A percentile compares a stretch with the other conserved stretches of the same genome.
Conservation (phyloP, 2,888 invertebrate species). For the Nomada ferruginata region DNA sequence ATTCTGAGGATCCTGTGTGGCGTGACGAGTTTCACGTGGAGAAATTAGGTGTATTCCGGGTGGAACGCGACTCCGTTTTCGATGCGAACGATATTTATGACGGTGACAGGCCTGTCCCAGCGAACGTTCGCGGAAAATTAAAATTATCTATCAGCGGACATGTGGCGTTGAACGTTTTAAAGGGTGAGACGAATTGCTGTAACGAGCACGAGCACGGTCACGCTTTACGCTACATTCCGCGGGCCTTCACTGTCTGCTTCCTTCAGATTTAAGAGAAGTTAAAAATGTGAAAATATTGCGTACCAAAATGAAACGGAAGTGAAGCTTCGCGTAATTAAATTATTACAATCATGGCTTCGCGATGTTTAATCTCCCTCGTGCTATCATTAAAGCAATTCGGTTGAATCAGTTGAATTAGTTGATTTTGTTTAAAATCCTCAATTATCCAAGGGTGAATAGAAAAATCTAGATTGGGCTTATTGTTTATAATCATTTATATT, state of each 20-base stretch:
- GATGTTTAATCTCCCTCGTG: too few relatives aligned
- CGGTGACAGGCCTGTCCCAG: neutral
- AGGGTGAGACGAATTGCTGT: slow-evolving; percentile 41
- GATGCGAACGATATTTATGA: slow-evolving; percentile 25
- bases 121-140: slow-evolving; percentile 48
- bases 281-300: neutral
- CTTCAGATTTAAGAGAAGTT: neutral
- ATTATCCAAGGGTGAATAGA: too few relatives aligned
- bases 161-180: slow-evolving; percentile 36
- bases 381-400: too few relatives aligned
- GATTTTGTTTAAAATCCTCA: too few relatives aligned
- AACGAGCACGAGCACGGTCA: slow-evolving; percentile 28
- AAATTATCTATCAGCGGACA: slow-evolving; percentile 39
- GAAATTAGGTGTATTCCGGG: neutral
- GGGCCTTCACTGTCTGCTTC: neutral
- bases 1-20: neutral
- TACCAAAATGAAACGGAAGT: too few relatives aligned
- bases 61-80: slow-evolving; percentile 11
- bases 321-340: too few relatives aligned
- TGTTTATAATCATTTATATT: too few relatives aligned
- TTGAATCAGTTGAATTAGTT: too few relatives aligned
- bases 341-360: too few relatives aligned
- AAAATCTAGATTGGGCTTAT: too few relatives aligned
- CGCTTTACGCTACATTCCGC: slow-evolving; percentile 29
- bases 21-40: neutral